Conservation (phyloP, 2,113 vertebrate genomes). For the Oreotrochilus melanogaster region DNA sequence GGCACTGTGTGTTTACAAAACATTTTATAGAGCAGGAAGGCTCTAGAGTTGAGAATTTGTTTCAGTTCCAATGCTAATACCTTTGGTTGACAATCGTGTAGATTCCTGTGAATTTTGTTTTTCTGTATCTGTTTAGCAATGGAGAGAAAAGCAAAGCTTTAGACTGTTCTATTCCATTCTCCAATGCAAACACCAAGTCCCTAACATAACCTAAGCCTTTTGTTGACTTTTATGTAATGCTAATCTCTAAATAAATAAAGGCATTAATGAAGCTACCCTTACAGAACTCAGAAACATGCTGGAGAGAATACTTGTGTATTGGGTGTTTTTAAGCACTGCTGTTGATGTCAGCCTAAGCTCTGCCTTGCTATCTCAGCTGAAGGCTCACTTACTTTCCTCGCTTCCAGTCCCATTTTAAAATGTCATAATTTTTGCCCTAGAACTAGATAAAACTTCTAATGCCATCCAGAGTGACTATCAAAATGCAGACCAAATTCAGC, state of each 20-base stretch:
- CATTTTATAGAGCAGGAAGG: not conserved
- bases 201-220: not conserved
- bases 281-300: not conserved
- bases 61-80: not conserved
- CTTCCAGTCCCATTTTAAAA: constrained; percentile 70
- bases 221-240: not conserved
- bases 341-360: not conserved
- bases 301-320: not conserved
- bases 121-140: not conserved
- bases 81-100: not conserved
- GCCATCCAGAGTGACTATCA: constrained; percentile 56
- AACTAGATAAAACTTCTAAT: constrained; percentile 68
- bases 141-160: not conserved
- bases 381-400: constrained; percentile 57
- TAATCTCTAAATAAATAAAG: not conserved
- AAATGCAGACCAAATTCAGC: constrained; percentile 60
- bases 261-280: not conserved
- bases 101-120: not conserved
- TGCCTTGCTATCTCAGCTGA: not conserved
- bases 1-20: not conserved
- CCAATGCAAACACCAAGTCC: not conserved
- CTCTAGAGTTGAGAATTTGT: not conserved
- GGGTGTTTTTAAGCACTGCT: not conserved
- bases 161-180: not conserved
- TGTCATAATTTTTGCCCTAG: constrained; percentile 41